phyloP scores from a whole-genome alignment of 2,888 invertebrate species.

The Caenorhabditis angaria region DNA sequence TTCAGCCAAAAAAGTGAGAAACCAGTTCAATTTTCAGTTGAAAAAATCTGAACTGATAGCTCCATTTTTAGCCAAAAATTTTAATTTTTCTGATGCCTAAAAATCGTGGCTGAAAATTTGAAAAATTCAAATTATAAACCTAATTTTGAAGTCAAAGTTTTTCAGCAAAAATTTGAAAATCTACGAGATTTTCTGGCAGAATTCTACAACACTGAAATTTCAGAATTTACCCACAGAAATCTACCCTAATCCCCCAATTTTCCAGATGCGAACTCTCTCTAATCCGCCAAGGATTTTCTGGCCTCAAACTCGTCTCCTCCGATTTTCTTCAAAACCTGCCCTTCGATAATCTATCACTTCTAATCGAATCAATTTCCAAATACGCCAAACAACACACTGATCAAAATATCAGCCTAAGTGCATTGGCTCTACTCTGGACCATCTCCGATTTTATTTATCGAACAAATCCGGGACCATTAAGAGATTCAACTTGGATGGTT shows the following conservation, averaged over 20 bases:
- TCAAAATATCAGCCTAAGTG: slow-evolving; percentile 93
- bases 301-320: slow-evolving; percentile 89
- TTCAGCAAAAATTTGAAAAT: no score
- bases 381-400: slow-evolving; percentile 96
- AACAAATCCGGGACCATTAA: slow-evolving; percentile 33
- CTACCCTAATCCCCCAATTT: no score
- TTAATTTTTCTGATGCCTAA: no score
- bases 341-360: slow-evolving; percentile 81
- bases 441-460: slow-evolving; percentile 85
- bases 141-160: no score
- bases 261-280: slow-evolving; percentile 77
- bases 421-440: slow-evolving; percentile 96
- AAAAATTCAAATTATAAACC: no score
- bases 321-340: slow-evolving; percentile 93
- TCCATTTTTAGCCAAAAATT: no score
- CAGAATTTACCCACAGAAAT: no score
- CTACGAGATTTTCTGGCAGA: neutral
- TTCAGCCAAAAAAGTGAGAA: no score
- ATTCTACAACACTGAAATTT: neutral
- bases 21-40: no score
- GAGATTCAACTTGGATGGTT: slow-evolving; percentile 63
- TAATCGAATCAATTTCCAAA: slow-evolving; percentile 87
- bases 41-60: no score
- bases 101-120: no score
- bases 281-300: slow-evolving; percentile 84